phyloP scores from a whole-genome alignment of 2,113 vertebrate genomes.

The Irena cyanogastra region DNA sequence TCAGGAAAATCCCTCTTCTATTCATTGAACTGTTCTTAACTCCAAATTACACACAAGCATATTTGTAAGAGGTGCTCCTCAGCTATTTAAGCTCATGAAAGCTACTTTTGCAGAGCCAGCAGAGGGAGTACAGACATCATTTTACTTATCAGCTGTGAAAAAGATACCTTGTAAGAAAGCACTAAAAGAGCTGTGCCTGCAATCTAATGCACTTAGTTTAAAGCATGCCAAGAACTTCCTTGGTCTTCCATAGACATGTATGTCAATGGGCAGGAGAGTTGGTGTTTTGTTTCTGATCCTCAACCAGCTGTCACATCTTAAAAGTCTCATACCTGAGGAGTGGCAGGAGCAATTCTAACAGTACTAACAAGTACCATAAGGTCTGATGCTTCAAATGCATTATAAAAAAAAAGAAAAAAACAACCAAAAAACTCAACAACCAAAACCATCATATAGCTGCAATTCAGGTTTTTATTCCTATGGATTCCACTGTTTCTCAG shows the following conservation, averaged over 20 bases:
- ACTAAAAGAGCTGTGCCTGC: neutral
- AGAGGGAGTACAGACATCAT: slow-evolving; percentile 63
- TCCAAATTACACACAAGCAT: neutral
- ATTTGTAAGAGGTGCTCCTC: neutral
- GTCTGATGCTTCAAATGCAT: neutral
- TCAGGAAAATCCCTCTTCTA: slow-evolving; percentile 14
- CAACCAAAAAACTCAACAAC: neutral
- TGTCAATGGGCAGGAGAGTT: neutral
- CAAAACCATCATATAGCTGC: neutral
- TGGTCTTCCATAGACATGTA: neutral
- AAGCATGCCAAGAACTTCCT: slow-evolving; percentile 20
- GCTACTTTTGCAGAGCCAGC: slow-evolving; percentile 46
- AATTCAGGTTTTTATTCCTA: neutral
- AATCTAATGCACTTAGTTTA: neutral
- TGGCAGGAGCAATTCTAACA: neutral
- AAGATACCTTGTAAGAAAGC: slow-evolving; percentile 40
- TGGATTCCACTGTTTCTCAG: neutral
- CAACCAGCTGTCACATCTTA: neutral
- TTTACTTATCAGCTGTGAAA: slow-evolving; percentile 44
- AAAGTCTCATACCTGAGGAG: neutral
- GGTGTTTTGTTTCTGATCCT: neutral
- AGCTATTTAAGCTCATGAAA: neutral
- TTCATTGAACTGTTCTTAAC: neutral
- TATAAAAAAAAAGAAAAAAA: too few species aligned
- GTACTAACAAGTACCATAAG: neutral